phyloP scores from a whole-genome alignment of 2,113 vertebrate genomes.

The Holacanthus passer region DNA sequence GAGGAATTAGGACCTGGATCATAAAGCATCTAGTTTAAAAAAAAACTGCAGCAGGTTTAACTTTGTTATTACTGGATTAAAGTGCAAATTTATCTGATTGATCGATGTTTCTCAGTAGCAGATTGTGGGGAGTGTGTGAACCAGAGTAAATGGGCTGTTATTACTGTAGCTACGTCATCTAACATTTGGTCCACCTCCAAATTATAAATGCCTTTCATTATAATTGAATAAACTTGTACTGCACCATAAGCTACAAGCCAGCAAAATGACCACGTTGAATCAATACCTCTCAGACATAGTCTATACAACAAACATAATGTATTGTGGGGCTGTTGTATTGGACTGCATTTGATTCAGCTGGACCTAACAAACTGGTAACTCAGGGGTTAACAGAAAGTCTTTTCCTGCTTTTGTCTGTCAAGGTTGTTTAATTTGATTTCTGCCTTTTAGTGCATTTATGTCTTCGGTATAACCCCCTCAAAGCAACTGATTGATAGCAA shows the following conservation, averaged over 20 bases:
- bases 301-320: not conserved
- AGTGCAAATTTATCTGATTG: not conserved
- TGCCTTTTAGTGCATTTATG: not conserved
- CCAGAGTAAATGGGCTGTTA: too few species aligned
- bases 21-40: not conserved
- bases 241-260: not conserved
- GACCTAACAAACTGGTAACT: not conserved
- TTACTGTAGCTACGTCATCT: too few species aligned
- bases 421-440: not conserved
- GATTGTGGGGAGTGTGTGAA: not conserved
- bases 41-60: not conserved
- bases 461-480: not conserved
- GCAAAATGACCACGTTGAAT: not conserved
- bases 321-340: not conserved
- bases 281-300: not conserved
- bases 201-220: not conserved
- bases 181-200: not conserved
- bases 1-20: not conserved
- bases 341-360: not conserved
- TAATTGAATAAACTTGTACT: not conserved
- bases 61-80: not conserved
- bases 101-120: not conserved
- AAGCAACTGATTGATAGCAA: conserved; percentile 1
- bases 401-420: not conserved
- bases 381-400: conserved; percentile 2